These are phyloP conservation scores for Protonemura montana DNA, from an alignment of 2,888 invertebrate genomes.

Conservation along the genomic window DNA sequence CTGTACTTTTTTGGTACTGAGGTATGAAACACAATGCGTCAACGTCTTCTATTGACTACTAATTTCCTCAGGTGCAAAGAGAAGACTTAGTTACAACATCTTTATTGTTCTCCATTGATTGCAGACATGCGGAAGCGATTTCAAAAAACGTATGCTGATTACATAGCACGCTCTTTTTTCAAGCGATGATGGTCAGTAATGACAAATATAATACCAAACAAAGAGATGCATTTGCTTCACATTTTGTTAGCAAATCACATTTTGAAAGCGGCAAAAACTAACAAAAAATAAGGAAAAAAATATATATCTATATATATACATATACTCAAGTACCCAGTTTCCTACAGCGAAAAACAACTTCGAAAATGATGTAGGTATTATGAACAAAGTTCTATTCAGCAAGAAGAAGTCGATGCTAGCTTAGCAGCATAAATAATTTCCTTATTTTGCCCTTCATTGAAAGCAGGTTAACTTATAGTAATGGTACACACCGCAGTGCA, in stretches of 20 bases:
- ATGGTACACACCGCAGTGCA: neutral
- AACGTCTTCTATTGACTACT: neutral
- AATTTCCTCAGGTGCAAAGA: neutral
- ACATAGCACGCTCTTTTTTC: neutral
- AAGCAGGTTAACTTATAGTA: neutral
- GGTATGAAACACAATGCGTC: neutral
- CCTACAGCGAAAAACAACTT: neutral
- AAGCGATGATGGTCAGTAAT: neutral
- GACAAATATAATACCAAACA: neutral
- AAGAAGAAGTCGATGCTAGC: neutral
- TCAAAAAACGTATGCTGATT: neutral
- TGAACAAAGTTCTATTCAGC: neutral
- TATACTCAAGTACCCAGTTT: neutral
- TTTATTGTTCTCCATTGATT: neutral
- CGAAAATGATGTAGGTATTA: neutral
- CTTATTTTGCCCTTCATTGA: neutral
- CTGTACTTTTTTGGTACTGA: neutral
- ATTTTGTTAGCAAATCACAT: neutral
- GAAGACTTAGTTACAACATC: neutral
- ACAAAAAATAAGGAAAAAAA: neutral
- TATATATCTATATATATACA: no score
- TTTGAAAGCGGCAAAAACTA: neutral
- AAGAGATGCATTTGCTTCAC: neutral
- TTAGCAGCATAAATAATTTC: neutral
- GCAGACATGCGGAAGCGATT: neutral